These are phyloP conservation scores for Petrosia ficiformis DNA, from an alignment of 37 sponge, comb jelly and placozoan genomes.

Conservation along the genomic window DNA sequence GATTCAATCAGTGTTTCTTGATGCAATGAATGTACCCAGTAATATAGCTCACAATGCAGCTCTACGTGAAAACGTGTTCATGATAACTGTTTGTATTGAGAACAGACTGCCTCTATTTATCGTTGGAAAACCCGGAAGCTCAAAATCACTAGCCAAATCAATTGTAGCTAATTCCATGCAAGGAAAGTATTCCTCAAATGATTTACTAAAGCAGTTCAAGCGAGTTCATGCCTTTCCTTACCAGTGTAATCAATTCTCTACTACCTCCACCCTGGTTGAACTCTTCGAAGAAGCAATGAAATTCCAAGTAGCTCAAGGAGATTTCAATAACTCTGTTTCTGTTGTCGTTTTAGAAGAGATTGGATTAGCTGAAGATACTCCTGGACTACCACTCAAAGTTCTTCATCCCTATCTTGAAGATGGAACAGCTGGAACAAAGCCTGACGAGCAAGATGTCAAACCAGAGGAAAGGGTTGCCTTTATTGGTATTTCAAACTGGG, in stretches of 20 bases:
- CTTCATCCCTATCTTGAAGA: constrained; percentile 77
- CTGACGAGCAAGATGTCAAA: background rate
- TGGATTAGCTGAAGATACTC: constrained; percentile 78
- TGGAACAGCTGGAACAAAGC: constrained; percentile 45
- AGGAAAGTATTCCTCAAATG: constrained; percentile 4
- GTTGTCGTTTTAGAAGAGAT: constrained; percentile 73
- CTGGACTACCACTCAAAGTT: constrained; percentile 67
- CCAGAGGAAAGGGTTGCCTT: constrained; percentile 5
- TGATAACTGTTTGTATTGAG: constrained; percentile 98
- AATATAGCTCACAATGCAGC: constrained; percentile 93
- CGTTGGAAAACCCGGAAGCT: constrained; percentile 98
- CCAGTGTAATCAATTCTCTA: constrained; percentile 57
- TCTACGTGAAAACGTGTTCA: constrained; percentile 95
- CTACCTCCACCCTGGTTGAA: constrained; percentile 34
- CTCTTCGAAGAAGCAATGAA: constrained; percentile 24
- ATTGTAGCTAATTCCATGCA: constrained; percentile 60
- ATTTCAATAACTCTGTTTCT: constrained; percentile 25
- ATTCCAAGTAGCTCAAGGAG: constrained; percentile 11
- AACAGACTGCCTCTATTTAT: constrained; percentile 92
- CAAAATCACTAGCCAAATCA: constrained; percentile 91
- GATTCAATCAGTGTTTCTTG: constrained; percentile 52
- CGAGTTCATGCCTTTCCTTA: constrained; percentile 58
- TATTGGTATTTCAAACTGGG: constrained; percentile 98
- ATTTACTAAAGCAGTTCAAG: constrained; percentile 27
- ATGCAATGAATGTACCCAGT: constrained; percentile 39